Evolutionary conservation across 2,888 invertebrate species (phyloP), one percentile per base, ranked within the genome.

Genomic region (Xanthorhoe designata): DNA sequence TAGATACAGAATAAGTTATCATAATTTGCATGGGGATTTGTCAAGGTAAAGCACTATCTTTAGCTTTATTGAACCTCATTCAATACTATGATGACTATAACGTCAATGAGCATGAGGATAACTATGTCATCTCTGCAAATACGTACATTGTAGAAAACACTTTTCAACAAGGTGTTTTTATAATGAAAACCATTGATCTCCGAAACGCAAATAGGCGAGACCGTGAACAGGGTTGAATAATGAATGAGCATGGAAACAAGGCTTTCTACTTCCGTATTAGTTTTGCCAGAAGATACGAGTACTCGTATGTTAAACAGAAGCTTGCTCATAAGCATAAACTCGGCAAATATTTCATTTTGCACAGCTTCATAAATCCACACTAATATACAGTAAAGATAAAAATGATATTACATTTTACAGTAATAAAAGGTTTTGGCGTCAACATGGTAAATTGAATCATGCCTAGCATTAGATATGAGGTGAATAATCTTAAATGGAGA

Each of bases 1-100:
- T 79, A 69, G 76, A 47, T 68, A 72, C 65, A 68, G 75, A 78
- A 78, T 80, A 74, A 13, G 13, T 13, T 42, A 82, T 78, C 80
- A 74, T 69, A 63, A 77, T 78, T 74, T 69, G 68, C 66, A 64
- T 64, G 64, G 32, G 58, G 61, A 64, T 73, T 66, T 62, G 54
- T 53, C 60, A 63, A 64, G 64, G 61, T 24, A 24, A 55, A n/a
- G 29, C 54, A 50, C 50, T 42, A 58, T 62, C 64, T 53, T 38
- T 24, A 50, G 29, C 19, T 42, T 60, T 38, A 54, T 42, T 62
- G 45, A 15, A 55, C 55, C 32, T 51, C 29, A 65, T 55, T 64
- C 24, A 58, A 47, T 24, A 55, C 52, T 32, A 51, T 54, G 24
- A 51, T 54, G 17, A 42, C 35, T 59, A 42, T 10, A 49, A 56